Base-by-base conservation (phyloP, 2,888 invertebrate species). In the Labia minor region DNA sequence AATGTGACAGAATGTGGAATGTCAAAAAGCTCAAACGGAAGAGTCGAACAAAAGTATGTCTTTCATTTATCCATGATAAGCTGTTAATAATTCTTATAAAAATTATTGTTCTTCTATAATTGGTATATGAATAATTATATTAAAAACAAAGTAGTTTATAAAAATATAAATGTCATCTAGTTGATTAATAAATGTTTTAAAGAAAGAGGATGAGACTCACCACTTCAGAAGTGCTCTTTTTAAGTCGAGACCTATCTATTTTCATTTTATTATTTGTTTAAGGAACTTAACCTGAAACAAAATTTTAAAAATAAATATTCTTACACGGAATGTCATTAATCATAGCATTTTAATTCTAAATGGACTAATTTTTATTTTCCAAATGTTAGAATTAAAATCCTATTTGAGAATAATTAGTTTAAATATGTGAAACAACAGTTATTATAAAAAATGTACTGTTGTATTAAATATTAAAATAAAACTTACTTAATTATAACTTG, bases 141-240 rank as follows among this genome's bases (percentile, higher is more conserved):
- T n/a, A n/a, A n/a, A n/a, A n/a, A n/a, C n/a, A n/a, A n/a, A n/a
- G n/a, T n/a, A n/a, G 6, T 33, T 33, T 33, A 26, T 61, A 65
- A 3, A 21, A 19, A 20, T 37, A 20, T 61, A 65, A 14, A 67
- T 6, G n/a, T n/a, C n/a, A n/a, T n/a, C n/a, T n/a, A n/a, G n/a
- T n/a, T n/a, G n/a, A n/a, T n/a, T n/a, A n/a, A 33, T 63, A 62
- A 10, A 61, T 14, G 18, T 10, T n/a, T 49, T n/a, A 49, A 64
- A 4, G 8, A n/a, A 61, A 49, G 21, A 33, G n/a, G n/a, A n/a
- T 10, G 65, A 11, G 11, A 33, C 81, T 79, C 77, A 85, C 85
- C 78, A 90, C 86, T 81, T 91, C 90, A 70, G 90, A 89, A 75
- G 88, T 87, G 81, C 89, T 87, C 78, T 90, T 90, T 78, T 90